Percentiles rank a stretch among this genome's conserved stretches.
phyloP scores from a whole-genome alignment of 2,797 vertebrate species.

The Allobates femoralis region DNA sequence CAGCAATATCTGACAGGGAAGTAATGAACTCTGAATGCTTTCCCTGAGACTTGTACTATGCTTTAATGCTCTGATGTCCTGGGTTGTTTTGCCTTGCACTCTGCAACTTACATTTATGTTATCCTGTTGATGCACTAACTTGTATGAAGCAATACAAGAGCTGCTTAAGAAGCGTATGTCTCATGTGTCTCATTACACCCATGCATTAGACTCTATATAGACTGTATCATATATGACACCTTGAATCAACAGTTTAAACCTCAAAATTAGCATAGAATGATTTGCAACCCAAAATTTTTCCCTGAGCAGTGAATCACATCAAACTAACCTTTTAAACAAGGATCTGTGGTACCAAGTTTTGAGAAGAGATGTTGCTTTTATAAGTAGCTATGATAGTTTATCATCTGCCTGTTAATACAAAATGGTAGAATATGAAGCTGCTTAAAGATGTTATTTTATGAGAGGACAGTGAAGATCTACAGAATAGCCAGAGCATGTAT shows the following conservation, averaged over 20 bases:
- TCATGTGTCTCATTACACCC: too few species aligned
- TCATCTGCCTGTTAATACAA: slow-evolving; percentile 59
- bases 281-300: not conserved
- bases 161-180: too few species aligned
- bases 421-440: slow-evolving; percentile 46
- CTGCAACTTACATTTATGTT: too few species aligned
- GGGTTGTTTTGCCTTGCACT: too few species aligned
- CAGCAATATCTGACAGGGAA: too few species aligned
- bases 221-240: too few species aligned
- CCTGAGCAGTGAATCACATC: slow-evolving; percentile 42
- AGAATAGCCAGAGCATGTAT: slow-evolving; percentile 41
- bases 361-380: slow-evolving; percentile 60
- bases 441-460: slow-evolving; percentile 61
- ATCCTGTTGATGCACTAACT: too few species aligned
- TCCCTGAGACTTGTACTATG: too few species aligned
- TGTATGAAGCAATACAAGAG: too few species aligned
- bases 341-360: slow-evolving; percentile 33
- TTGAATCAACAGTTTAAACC: not conserved
- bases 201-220: too few species aligned
- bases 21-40: too few species aligned
- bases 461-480: slow-evolving; percentile 59
- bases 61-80: too few species aligned
- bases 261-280: not conserved
- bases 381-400: slow-evolving; percentile 63
- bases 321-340: slow-evolving; percentile 49